Conservation (phyloP, 2,797 vertebrate genomes). For the Coilia nasus region DNA sequence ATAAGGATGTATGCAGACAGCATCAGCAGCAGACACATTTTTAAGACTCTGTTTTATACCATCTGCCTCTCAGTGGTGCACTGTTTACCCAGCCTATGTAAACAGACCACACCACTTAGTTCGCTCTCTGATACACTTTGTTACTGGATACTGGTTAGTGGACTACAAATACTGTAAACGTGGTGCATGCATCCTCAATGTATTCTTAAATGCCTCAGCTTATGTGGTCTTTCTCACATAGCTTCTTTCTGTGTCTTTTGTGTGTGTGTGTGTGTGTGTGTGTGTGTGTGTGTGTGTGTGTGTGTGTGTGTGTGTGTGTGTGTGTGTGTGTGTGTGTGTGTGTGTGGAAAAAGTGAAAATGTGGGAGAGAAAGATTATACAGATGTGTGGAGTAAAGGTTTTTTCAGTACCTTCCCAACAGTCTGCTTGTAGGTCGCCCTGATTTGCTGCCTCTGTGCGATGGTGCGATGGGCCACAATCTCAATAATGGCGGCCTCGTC, state of each 20-base stretch:
- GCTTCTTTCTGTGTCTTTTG: too few species aligned
- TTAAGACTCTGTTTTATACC: not conserved
- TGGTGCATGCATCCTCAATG: too few species aligned
- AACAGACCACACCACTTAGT: not conserved
- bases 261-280: not conserved
- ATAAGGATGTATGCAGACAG: not conserved
- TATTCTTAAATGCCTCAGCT: too few species aligned
- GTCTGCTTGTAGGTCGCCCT: conserved; percentile 83
- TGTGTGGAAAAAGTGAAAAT: not conserved
- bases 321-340: too few species aligned
- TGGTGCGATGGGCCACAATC: conserved; percentile 78
- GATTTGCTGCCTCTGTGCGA: conserved; percentile 90
- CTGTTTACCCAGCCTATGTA: not conserved
- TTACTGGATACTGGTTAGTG: too few species aligned
- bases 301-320: not conserved
- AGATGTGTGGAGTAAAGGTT: not conserved
- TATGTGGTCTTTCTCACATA: too few species aligned
- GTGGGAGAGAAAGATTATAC: not conserved
- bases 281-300: not conserved
- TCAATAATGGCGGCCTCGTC: conserved; percentile 84
- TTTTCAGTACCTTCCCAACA: conserved; percentile 85
- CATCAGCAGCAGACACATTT: not conserved
- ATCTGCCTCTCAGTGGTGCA: not conserved
- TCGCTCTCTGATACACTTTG: not conserved
- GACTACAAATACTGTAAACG: too few species aligned